Base-by-base conservation (phyloP, 2,888 invertebrate genomes). In the Meiosimyza platycephala region DNA sequence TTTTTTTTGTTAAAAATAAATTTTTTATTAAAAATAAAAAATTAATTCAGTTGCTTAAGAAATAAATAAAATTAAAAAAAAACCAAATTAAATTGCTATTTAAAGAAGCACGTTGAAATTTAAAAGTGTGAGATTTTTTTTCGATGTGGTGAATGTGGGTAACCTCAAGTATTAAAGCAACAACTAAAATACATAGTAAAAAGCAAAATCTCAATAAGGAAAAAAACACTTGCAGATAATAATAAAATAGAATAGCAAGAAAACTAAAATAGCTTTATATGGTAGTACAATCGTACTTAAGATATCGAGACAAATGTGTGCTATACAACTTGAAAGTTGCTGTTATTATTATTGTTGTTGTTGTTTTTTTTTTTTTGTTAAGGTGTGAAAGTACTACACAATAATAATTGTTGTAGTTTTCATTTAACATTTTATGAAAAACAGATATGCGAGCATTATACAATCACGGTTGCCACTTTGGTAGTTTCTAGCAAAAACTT, bases 141-240 rank as follows among this genome's bases (percentile, higher is more conserved):
- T 40, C n/a, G 12, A 13, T 40, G n/a, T 6, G 13, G 48, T 48
- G 57, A 72, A 69, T 74, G 69, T 66, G 64, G 74, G 74, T 72
- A 69, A 72, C 69, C 72, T 69, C 65, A 74, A 72, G 59, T 71
- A 72, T 72, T 71, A 64, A 70, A 72, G 63, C 72, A 72, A 51
- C 67, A 68, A 67, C 67, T 64, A 72, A 71, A 72, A 48, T n/a
- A n/a, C n/a, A n/a, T 54, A 50, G 6, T 72, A 52, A 48, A 57
- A 51, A 57, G 52, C 13, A n/a, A 51, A 66, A 60, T 60, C 72
- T 52, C 60, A n/a, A 59, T 33, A 28, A 57, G n/a, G 11, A 55
- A 13, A 57, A n/a, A 62, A 63, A 13, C 48, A 48, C 50, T 33
- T 51, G 16, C 22, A n/a, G 40, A 40, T 40, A 40, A 40, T 7